Conservation (phyloP, 2,797 vertebrate species). For the Sciurus carolinensis region DNA sequence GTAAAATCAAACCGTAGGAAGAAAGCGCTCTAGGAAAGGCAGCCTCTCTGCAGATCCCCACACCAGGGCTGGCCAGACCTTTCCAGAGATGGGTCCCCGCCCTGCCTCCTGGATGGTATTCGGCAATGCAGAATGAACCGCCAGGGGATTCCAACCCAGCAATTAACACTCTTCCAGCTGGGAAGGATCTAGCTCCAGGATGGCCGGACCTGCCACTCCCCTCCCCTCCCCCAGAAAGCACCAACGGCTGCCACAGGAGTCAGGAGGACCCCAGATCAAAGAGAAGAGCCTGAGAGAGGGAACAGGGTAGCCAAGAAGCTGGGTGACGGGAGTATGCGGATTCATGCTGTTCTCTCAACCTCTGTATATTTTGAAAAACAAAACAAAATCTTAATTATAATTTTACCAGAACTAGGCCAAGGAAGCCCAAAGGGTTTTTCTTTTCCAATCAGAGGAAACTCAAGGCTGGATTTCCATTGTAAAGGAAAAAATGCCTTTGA, state of each 20-base stretch:
- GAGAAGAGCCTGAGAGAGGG: neutral
- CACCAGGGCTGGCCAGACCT: constrained; percentile 10
- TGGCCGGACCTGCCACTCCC: neutral
- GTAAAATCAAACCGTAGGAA: constrained; percentile 41
- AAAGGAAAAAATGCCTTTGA: constrained; percentile 10
- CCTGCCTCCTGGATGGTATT: constrained; percentile 47
- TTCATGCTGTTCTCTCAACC: neutral
- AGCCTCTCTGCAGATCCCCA: neutral
- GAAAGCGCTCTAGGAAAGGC: neutral
- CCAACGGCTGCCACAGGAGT: neutral
- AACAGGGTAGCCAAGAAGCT: neutral
- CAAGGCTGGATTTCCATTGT: constrained; percentile 6
- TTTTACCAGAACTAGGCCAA: constrained; percentile 58
- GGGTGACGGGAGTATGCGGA: neutral
- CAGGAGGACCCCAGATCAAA: constrained; percentile 27
- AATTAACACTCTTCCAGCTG: constrained; percentile 72
- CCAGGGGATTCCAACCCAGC: constrained; percentile 36
- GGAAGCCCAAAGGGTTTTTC: neutral
- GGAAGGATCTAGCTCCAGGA: constrained; percentile 10
- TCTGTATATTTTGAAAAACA: neutral
- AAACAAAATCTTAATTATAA: constrained; percentile 54
- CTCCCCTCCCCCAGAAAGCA: constrained; percentile 38
- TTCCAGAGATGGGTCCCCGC: neutral
- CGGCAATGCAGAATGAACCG: constrained; percentile 33
- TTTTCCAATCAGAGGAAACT: constrained; percentile 48